Evolutionary conservation across 2,797 vertebrate species (phyloP), one percentile per base, ranked within the genome.

Genomic region (Cottoperca gobio): DNA sequence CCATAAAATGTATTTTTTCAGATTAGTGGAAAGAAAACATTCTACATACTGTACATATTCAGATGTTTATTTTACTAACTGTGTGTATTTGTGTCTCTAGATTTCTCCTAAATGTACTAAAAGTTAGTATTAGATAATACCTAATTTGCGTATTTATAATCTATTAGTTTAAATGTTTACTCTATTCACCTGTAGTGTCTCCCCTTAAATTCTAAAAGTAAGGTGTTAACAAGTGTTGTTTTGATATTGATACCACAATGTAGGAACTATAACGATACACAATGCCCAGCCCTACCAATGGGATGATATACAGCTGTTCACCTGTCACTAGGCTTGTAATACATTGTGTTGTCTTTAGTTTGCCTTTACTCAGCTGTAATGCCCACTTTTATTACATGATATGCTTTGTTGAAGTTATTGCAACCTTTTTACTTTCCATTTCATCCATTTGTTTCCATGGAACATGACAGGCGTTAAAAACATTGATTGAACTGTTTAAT

Each of bases 401-500:
- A 1, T 0, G 7, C 14, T 31, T 26, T 46, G n/a, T 3, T 70
- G 2, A 40, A 33, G 48, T 24, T 12, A 63, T 26, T 19, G 10
- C 31, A 31, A 45, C 10, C 13, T 52, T 26, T 61, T 61, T 31
- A 6, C 17, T 40, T 54, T 54, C 17, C 33, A 6, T 40, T 53
- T 53, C 4, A 24, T 37, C 23, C n/a, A 35, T 64, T 53, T 12
- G 17, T 66, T 60, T 70, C 40, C 6, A 35, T 53, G 17, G 6
- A 54, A 61, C 42, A 53, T 50, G 61, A 61, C 67, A 61, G 24
- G 60, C 6, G n/a, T 50, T 42, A 58, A 54, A 55, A 10, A 8
- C 24, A 66, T 23, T 65, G 69, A 67, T 55, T 49, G 57, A 72
- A 35, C 31, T 52, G 62, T 63, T 61, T 46, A 49, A 43, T 61